These are phyloP conservation scores for Urocynchramus pylzowi DNA, from an alignment of 2,113 vertebrate genomes.

Conservation along the genomic window DNA sequence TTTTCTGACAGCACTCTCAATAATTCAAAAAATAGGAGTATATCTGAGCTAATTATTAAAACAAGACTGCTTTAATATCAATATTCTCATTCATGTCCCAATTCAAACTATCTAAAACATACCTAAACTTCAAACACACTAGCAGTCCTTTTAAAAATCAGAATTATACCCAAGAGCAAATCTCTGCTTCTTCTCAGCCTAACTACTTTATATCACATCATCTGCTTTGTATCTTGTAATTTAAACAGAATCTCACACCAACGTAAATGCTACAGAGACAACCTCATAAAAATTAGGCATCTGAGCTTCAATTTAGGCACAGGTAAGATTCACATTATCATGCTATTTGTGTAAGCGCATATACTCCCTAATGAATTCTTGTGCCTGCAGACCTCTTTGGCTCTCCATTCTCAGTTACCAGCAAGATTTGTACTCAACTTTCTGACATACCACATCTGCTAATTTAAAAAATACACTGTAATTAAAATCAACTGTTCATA, in stretches of 20 bases:
- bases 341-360: rapidly evolving
- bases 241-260: not conserved
- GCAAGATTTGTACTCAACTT: not conserved
- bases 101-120: not conserved
- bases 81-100: not conserved
- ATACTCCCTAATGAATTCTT: not conserved
- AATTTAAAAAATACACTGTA: not conserved
- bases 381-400: not conserved
- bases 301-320: not conserved
- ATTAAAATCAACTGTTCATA: not conserved
- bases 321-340: not conserved
- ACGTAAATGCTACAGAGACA: not conserved
- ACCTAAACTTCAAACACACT: not conserved
- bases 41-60: not conserved
- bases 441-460: not conserved
- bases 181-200: not conserved
- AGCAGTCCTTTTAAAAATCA: not conserved
- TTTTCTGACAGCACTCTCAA: not conserved
- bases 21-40: not conserved
- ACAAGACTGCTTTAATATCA: not conserved
- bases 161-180: not conserved
- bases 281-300: not conserved
- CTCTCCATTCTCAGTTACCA: not conserved
- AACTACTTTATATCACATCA: not conserved
- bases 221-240: not conserved